Conservation (phyloP, 2,113 vertebrate genomes). For the Rhinichthys klamathensis region DNA sequence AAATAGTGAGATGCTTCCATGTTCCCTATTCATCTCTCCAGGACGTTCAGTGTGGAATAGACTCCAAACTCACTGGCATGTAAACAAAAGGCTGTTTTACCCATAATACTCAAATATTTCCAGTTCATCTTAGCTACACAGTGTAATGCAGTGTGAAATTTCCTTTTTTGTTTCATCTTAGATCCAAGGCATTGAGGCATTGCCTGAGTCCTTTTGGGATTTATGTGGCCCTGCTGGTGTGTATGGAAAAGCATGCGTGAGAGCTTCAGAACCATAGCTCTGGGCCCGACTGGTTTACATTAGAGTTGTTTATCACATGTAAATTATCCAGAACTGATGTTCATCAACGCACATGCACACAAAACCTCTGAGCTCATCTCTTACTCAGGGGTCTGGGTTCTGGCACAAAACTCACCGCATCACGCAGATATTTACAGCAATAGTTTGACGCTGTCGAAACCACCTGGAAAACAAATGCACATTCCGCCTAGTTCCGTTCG, state of each 20-base stretch:
- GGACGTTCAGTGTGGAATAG: neutral
- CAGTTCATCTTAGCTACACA: neutral
- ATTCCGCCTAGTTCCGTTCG: neutral
- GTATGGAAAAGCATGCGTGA: neutral
- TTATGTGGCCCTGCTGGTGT: constrained; percentile 3
- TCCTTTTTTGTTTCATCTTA: neutral
- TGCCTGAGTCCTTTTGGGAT: constrained; percentile 7
- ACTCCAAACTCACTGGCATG: neutral
- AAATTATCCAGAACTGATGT: constrained; percentile 43
- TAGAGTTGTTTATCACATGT: constrained; percentile 33
- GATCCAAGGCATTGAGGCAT: neutral
- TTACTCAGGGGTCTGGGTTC: neutral
- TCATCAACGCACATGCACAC: constrained; percentile 6
- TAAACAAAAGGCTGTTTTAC: constrained; percentile 3
- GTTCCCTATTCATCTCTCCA: neutral
- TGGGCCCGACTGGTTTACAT: constrained; percentile 25
- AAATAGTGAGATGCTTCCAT: neutral
- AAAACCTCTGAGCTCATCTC: constrained; percentile 25
- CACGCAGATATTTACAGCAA: constrained; percentile 20
- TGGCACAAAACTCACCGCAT: neutral
- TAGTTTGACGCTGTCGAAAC: constrained; percentile 16
- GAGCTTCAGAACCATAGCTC: constrained; percentile 10
- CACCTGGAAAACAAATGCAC: neutral
- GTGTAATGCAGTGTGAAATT: neutral
- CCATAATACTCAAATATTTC: neutral